phyloP scores from a whole-genome alignment of 2,888 invertebrate species.

The Melinopterus prodromus region DNA sequence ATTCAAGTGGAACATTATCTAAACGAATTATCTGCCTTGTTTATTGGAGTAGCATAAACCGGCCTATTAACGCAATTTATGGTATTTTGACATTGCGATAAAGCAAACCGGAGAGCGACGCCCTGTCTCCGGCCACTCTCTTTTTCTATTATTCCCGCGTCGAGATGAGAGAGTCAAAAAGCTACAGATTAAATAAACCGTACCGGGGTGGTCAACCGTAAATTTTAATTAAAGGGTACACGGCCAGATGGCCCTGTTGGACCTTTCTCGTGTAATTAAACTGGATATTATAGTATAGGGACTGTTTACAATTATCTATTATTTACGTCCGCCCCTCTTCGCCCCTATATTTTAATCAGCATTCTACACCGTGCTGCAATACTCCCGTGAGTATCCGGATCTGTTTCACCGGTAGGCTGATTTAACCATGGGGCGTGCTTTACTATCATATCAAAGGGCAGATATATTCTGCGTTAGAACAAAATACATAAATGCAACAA shows the following conservation, averaged over 20 bases:
- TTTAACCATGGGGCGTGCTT: not conserved
- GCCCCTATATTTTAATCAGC: not conserved
- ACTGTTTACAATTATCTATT: slow-evolving; percentile 4
- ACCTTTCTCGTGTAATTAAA: slow-evolving; percentile 4
- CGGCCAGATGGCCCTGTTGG: slow-evolving; percentile 4
- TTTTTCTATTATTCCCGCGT: not conserved
- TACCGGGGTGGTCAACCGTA: not conserved
- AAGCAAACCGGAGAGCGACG: not conserved
- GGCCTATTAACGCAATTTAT: slow-evolving; percentile 21
- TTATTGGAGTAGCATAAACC: slow-evolving; percentile 21
- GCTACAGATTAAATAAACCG: slow-evolving; percentile 7
- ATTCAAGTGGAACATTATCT: slow-evolving; percentile 13
- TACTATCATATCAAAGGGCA: too few species aligned
- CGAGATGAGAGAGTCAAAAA: not conserved
- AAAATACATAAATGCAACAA: too few species aligned
- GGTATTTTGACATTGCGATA: not conserved
- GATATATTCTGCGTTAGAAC: too few species aligned
- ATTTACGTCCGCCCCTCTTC: not conserved
- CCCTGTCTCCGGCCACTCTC: not conserved
- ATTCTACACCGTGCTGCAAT: not conserved
- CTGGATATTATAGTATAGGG: slow-evolving; percentile 4
- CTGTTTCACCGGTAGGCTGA: not conserved
- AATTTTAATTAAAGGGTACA: slow-evolving; percentile 4
- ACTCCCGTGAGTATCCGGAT: not conserved
- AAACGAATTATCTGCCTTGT: slow-evolving; percentile 26